phyloP scores from a whole-genome alignment of 2,888 invertebrate species.

The Eilema sororculum region DNA sequence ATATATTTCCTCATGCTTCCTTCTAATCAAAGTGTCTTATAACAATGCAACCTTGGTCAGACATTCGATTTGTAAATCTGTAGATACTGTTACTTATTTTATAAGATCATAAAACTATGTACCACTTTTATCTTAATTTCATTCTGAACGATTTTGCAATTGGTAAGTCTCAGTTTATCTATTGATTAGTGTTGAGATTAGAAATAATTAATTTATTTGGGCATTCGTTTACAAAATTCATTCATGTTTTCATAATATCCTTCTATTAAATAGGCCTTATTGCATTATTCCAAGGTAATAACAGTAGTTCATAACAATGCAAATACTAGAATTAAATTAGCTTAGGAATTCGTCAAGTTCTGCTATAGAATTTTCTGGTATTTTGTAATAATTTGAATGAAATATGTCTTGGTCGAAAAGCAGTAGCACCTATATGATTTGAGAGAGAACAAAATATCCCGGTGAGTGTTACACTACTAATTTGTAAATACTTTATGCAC shows the following conservation, averaged over 20 bases:
- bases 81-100: neutral
- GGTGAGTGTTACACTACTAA: too few species aligned
- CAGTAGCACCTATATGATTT: too few species aligned
- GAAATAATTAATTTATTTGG: too few species aligned
- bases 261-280: neutral
- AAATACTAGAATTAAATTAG: neutral
- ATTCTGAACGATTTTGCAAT: neutral
- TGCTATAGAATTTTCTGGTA: neutral
- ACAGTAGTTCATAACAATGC: neutral
- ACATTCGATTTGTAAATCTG: too few species aligned
- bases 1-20: neutral
- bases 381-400: too few species aligned
- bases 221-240: neutral
- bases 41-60: neutral
- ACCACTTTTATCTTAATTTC: neutral
- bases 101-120: neutral
- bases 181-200: neutral
- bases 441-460: too few species aligned
- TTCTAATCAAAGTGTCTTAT: neutral
- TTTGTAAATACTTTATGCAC: too few species aligned
- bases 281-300: neutral
- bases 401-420: too few species aligned
- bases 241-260: neutral
- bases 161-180: too few species aligned
- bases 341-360: neutral